Conservation (phyloP, 2,888 invertebrate genomes). For the Chaitophorus viminalis region DNA sequence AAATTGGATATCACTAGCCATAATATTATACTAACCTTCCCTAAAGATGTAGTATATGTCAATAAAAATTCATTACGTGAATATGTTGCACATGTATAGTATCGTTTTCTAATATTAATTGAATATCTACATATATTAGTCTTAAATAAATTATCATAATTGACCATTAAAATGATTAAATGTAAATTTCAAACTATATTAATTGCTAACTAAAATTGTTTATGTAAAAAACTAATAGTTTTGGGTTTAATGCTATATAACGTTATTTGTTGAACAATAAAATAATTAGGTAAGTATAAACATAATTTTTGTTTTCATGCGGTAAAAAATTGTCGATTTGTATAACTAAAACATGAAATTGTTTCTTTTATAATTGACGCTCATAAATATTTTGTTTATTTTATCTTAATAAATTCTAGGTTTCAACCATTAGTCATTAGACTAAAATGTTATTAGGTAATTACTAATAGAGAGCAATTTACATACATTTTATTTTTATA, state of each 20-base stretch:
- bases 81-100: not conserved
- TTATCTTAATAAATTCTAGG: not conserved
- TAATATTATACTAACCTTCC: no score
- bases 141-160: not conserved
- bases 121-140: not conserved
- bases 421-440: not conserved
- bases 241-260: not conserved
- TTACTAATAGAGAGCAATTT: no score
- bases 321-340: no score
- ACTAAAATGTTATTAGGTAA: not conserved
- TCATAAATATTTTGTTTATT: not conserved
- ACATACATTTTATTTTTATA: no score
- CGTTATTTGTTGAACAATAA: not conserved
- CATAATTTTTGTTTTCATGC: not conserved
- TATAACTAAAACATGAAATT: not conserved
- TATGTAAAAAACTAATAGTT: not conserved
- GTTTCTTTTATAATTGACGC: not conserved
- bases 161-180: not conserved
- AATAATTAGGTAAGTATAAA: not conserved
- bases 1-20: no score
- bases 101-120: not conserved
- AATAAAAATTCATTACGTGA: no score
- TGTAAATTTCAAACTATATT: not conserved
- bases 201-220: not conserved
- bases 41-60: no score